These are phyloP conservation scores for Chymomyza fuscimana DNA, from an alignment of 2,888 invertebrate genomes.

Conservation along the genomic window DNA sequence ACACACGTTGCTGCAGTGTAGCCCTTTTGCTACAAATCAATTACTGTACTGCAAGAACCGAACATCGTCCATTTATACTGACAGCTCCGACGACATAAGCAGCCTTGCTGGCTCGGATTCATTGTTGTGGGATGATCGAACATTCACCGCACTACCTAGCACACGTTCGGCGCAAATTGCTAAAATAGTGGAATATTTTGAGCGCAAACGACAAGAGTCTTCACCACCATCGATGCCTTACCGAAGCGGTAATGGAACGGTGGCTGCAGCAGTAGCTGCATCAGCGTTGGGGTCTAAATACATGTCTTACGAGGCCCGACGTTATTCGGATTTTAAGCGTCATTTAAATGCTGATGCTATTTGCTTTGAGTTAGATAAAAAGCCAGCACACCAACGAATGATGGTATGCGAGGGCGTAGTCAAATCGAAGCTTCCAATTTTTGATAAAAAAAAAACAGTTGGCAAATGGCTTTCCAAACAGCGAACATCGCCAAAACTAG, in stretches of 20 bases:
- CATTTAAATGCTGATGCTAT: conserved; percentile 76
- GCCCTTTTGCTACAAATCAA: conserved; percentile 81
- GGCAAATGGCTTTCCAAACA: not conserved
- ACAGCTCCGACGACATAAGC: conserved; percentile 92
- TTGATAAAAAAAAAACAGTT: conserved; percentile 85
- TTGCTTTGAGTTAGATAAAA: conserved; percentile 79
- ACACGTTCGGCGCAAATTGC: conserved; percentile 86
- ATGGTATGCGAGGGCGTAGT: conserved; percentile 93
- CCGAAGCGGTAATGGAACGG: conserved; percentile 62
- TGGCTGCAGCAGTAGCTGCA: conserved; percentile 77
- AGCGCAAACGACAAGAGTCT: conserved; percentile 84
- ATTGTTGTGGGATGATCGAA: conserved; percentile 85
- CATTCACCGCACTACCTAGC: conserved; percentile 81
- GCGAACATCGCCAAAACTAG: not conserved
- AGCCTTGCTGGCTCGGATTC: conserved; percentile 89
- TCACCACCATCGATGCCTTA: conserved; percentile 60
- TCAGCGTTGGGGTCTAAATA: conserved; percentile 76
- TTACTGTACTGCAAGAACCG: conserved; percentile 83
- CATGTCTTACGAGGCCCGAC: conserved; percentile 74
- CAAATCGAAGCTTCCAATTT: conserved; percentile 90
- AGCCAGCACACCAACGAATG: conserved; percentile 83
- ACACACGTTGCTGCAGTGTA: conserved; percentile 80
- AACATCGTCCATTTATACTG: conserved; percentile 91
- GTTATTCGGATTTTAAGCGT: conserved; percentile 76
- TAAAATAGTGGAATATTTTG: conserved; percentile 93